Evolutionary conservation across 1,140 invertebrate genomes (phyloP).

Genomic region (Doryteuthis pealeii): DNA sequence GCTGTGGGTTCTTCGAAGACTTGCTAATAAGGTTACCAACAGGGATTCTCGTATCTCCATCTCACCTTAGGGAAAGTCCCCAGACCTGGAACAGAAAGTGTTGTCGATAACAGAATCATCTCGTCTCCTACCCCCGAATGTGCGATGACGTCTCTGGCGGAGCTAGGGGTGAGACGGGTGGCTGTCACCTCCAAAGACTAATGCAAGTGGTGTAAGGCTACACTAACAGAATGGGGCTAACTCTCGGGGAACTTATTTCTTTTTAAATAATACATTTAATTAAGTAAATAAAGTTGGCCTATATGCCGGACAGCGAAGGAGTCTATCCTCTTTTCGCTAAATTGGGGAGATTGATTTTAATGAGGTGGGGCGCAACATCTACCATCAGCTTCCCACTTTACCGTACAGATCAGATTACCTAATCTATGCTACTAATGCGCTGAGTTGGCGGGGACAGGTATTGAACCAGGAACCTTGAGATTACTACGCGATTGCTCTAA

Average conservation of each 20-base stretch:
- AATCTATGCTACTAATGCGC: too few relatives aligned
- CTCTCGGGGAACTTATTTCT: not conserved
- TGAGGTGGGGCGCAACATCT: too few relatives aligned
- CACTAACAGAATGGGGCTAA: not conserved
- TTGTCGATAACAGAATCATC: not conserved
- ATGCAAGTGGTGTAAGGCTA: not conserved
- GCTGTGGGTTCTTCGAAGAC: not conserved
- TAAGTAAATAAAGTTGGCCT: too few relatives aligned
- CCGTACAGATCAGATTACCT: too few relatives aligned
- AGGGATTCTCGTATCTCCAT: not conserved
- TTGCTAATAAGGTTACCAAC: not conserved
- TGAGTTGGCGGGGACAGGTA: too few relatives aligned
- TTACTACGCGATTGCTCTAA: too few relatives aligned
- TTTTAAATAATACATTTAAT: too few relatives aligned
- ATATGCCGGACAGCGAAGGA: too few relatives aligned
- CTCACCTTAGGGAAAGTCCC: conserved; percentile 4
- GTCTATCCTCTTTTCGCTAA: too few relatives aligned
- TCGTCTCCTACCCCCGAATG: not conserved
- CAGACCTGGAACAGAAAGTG: not conserved
- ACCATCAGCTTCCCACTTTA: too few relatives aligned
- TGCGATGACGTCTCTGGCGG: not conserved
- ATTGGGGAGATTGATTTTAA: too few relatives aligned
- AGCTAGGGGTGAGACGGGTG: not conserved
- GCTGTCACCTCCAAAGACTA: not conserved
- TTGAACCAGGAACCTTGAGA: too few relatives aligned